These are phyloP conservation scores for Caprella mutica DNA, from an alignment of 2,888 invertebrate species.

Conservation along the genomic window DNA sequence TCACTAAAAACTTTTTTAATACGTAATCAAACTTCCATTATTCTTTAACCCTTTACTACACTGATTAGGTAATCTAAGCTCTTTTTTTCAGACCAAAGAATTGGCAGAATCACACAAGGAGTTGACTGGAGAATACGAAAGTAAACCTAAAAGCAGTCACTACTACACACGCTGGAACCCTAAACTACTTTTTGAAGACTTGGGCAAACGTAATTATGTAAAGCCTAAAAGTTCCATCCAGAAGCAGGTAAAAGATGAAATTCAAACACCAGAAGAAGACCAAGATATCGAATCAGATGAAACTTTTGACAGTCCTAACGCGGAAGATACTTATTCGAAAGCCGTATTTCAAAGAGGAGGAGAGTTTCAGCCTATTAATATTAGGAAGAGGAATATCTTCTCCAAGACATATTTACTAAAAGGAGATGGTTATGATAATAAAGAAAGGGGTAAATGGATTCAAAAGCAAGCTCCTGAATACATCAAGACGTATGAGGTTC, in stretches of 20 bases:
- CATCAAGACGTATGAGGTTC: background rate
- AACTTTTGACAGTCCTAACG: background rate
- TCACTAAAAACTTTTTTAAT: too few species aligned
- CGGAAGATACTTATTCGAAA: conserved; percentile 2
- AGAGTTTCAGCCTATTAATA: conserved; percentile 2
- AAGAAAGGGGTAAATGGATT: background rate
- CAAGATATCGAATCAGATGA: background rate
- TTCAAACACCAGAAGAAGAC: background rate
- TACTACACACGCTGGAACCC: conserved; percentile 8
- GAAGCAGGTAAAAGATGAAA: too few species aligned
- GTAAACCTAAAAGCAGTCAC: too few species aligned
- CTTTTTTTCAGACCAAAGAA: too few species aligned
- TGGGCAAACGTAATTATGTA: too few species aligned
- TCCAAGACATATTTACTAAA: conserved; percentile 1
- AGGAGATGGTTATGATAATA: background rate
- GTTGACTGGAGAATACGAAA: too few species aligned
- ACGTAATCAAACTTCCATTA: too few species aligned
- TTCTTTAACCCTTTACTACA: too few species aligned
- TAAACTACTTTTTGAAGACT: conserved; percentile 1
- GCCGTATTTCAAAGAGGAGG: conserved; percentile 10
- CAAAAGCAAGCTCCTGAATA: conserved; percentile 3
- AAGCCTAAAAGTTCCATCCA: too few species aligned
- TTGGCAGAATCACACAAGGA: too few species aligned
- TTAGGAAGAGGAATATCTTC: conserved; percentile 2
- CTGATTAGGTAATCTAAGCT: too few species aligned